Percentiles rank a stretch among this genome's conserved stretches.
phyloP scores from a whole-genome alignment of 1,140 invertebrate species.

The Maniola jurtina region DNA sequence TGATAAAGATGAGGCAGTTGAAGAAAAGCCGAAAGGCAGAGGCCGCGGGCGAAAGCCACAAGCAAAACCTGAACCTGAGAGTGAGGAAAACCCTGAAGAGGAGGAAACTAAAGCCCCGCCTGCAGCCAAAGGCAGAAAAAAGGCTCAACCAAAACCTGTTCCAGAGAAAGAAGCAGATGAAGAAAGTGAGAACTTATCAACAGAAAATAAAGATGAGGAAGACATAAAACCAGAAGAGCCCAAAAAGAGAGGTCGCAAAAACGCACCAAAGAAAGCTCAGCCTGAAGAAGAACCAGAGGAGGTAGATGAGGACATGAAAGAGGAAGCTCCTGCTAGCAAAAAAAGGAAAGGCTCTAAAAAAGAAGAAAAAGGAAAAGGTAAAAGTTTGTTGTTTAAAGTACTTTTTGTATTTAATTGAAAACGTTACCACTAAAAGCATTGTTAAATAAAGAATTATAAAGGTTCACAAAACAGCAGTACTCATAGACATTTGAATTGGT shows the following conservation, averaged over 20 bases:
- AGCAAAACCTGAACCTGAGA: constrained; percentile 47
- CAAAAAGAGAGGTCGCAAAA: constrained; percentile 55
- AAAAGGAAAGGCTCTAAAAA: constrained; percentile 52
- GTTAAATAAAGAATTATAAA: background rate
- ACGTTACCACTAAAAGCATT: background rate
- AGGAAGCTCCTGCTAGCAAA: constrained; percentile 42
- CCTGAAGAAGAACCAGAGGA: constrained; percentile 49
- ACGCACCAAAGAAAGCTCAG: constrained; percentile 50
- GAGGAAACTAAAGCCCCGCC: constrained; percentile 44
- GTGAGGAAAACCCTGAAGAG: constrained; percentile 46
- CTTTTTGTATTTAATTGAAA: too few relatives aligned
- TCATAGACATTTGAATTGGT: background rate
- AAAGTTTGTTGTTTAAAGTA: too few relatives aligned
- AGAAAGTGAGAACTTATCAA: constrained; percentile 25
- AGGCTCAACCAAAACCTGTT: constrained; percentile 41
- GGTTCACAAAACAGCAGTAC: background rate
- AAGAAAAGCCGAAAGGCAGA: constrained; percentile 58
- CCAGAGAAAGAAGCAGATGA: constrained; percentile 46
- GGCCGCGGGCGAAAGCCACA: constrained; percentile 51
- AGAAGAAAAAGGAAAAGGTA: constrained; percentile 58
- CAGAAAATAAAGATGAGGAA: constrained; percentile 32
- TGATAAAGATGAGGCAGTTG: constrained; percentile 38
- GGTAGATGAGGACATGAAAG: constrained; percentile 42
- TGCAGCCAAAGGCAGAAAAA: constrained; percentile 55
- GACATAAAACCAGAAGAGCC: constrained; percentile 41